These are phyloP conservation scores for Bostrychus sinensis DNA, from an alignment of 2,113 vertebrate genomes.

Conservation along the genomic window DNA sequence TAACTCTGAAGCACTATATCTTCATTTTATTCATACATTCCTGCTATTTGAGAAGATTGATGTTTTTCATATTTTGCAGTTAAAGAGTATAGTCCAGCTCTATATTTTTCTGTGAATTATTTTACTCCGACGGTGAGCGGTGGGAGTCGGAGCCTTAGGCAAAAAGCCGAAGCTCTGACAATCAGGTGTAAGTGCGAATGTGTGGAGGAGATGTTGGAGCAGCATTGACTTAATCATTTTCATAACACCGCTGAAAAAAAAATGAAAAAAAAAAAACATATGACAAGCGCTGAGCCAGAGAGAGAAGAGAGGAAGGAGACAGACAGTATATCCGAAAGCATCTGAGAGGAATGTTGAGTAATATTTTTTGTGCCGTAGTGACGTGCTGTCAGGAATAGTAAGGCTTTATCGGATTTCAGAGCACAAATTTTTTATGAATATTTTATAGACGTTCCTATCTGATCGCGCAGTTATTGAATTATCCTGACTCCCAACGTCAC, in stretches of 20 bases:
- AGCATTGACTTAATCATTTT: constrained; percentile 28
- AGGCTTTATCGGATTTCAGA: neutral
- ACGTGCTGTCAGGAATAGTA: neutral
- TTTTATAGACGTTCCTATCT: constrained; percentile 2
- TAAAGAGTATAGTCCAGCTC: neutral
- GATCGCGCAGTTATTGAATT: neutral
- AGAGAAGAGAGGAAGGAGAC: constrained; percentile 4
- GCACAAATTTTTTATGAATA: neutral
- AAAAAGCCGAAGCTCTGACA: constrained; percentile 10
- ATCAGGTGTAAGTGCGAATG: constrained; percentile 8
- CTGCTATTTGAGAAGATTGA: neutral
- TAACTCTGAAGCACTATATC: neutral
- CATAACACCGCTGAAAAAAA: constrained; percentile 10
- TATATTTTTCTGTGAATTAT: neutral
- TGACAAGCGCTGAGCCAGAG: constrained; percentile 9
- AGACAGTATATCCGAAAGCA: neutral
- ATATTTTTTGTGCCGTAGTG: neutral
- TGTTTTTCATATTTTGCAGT: neutral
- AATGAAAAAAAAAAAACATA: neutral
- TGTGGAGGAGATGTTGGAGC: constrained; percentile 12
- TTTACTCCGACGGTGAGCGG: constrained; percentile 2
- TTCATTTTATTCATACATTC: neutral
- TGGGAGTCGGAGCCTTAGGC: constrained; percentile 26
- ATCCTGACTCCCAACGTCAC: neutral
- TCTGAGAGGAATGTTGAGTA: neutral